Evolutionary conservation across 2,888 invertebrate genomes (phyloP).

Genomic region (Frankliniella fusca): DNA sequence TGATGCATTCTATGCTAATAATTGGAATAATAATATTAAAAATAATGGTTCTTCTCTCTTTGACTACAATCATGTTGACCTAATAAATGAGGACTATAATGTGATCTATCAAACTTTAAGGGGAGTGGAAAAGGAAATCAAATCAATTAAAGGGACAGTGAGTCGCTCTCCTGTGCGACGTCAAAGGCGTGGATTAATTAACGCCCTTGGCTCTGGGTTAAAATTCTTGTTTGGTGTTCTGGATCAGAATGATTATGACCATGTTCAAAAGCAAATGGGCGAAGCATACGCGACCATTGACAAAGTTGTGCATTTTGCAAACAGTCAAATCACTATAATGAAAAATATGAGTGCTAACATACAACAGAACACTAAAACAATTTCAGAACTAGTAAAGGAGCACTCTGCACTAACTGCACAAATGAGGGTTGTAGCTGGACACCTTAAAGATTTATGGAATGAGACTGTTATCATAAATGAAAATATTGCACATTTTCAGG

Average conservation of each 20-base stretch:
- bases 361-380: not conserved
- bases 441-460: not conserved
- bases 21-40: not conserved
- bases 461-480: not conserved
- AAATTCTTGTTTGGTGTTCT: not conserved
- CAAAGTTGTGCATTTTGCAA: not conserved
- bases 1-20: not conserved
- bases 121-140: not conserved
- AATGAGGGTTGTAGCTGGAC: not conserved
- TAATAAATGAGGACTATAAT: not conserved
- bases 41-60: not conserved
- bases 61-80: not conserved
- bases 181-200: not conserved
- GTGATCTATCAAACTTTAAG: not conserved
- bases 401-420: not conserved
- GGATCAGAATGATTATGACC: not conserved
- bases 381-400: not conserved
- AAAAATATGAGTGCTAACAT: not conserved
- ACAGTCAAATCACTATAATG: not conserved
- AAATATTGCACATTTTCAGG: not conserved
- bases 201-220: not conserved
- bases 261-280: not conserved
- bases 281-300: not conserved
- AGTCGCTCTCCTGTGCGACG: not conserved
- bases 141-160: not conserved